Evolutionary conservation across 2,888 invertebrate species (phyloP).

Genomic region (Parascotia fuliginaria): DNA sequence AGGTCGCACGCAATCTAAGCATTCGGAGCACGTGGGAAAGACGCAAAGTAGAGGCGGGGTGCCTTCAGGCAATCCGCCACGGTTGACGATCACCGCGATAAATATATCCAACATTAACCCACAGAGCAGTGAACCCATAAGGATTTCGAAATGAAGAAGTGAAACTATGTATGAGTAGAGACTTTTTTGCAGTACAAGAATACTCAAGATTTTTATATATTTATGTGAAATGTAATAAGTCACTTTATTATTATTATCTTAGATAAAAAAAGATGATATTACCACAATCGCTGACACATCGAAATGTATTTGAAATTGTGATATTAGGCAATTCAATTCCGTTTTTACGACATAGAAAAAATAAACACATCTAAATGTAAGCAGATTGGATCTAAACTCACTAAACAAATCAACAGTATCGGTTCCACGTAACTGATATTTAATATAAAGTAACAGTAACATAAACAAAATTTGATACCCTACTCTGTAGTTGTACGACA

Average conservation of each 20-base stretch:
- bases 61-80: conserved; percentile 74
- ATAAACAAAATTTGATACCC: conserved; percentile 46
- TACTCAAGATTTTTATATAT: background rate
- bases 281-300: background rate
- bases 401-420: conserved; percentile 37
- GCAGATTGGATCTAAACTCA: conserved; percentile 27
- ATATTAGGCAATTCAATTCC: conserved; percentile 12
- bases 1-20: conserved; percentile 84
- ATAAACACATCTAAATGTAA: conserved; percentile 24
- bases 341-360: conserved; percentile 21
- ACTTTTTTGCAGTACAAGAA: background rate
- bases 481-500: conserved; percentile 67
- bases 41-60: conserved; percentile 69
- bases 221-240: too few relatives aligned
- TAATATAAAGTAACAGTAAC: conserved; percentile 38
- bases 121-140: conserved; percentile 69
- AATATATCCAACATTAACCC: conserved; percentile 79
- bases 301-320: conserved; percentile 6
- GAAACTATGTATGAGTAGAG: background rate
- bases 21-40: conserved; percentile 84
- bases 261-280: background rate
- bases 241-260: too few relatives aligned
- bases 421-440: conserved; percentile 43
- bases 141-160: conserved; percentile 16
- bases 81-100: conserved; percentile 84